Percentiles rank a stretch among this genome's conserved stretches.
Evolutionary conservation across 2,797 vertebrate species (phyloP).

Genomic region (Argentina silus): DNA sequence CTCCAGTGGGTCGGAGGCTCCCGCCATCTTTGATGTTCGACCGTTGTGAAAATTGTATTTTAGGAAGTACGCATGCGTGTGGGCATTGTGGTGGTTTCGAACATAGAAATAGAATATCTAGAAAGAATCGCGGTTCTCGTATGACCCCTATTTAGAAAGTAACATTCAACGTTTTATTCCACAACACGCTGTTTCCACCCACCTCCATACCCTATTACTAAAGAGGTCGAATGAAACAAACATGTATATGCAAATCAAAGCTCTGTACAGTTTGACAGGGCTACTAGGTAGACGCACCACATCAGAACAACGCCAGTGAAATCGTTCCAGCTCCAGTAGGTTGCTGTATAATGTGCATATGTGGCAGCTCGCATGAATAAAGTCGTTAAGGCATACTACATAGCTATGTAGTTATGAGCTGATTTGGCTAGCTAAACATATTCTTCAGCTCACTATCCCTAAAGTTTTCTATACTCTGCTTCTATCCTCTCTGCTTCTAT

Average conservation of each 20-base stretch:
- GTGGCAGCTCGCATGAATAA: too few species aligned
- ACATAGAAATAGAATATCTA: conserved; percentile 46
- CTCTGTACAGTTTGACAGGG: too few species aligned
- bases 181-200: not conserved
- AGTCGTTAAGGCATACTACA: too few species aligned
- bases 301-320: too few species aligned
- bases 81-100: conserved; percentile 45
- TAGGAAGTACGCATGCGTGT: conserved; percentile 76
- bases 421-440: too few species aligned
- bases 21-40: conserved; percentile 81
- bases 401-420: too few species aligned
- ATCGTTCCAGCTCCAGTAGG: too few species aligned
- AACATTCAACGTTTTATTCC: not conserved
- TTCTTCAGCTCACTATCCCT: too few species aligned
- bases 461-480: too few species aligned
- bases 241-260: not conserved
- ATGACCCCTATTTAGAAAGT: not conserved
- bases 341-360: too few species aligned
- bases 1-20: conserved; percentile 82
- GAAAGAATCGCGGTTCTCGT: conserved; percentile 9
- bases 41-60: conserved; percentile 79
- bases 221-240: not conserved
- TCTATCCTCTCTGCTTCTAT: conserved; percentile 41
- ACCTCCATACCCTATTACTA: not conserved
- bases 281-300: too few species aligned